A percentile compares a stretch with the other conserved stretches of the same genome.
Evolutionary conservation across 2,888 invertebrate genomes (phyloP).

Genomic region (Phlogophora meticulosa): DNA sequence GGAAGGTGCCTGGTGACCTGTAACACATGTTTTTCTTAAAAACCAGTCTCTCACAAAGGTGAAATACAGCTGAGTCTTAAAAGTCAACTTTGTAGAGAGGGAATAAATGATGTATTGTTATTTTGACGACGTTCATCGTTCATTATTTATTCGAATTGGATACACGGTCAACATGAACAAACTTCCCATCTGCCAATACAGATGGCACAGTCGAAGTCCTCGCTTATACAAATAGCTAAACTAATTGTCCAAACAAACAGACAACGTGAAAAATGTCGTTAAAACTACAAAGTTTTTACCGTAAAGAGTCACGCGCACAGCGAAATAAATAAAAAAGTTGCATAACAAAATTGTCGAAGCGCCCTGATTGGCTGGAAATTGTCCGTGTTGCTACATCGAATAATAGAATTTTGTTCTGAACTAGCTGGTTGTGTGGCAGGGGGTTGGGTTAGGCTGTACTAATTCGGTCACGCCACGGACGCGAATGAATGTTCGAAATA

Average conservation of each 20-base stretch:
- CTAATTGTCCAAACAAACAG: conserved; percentile 45
- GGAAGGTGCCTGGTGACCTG: too few species aligned
- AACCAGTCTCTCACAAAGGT: too few species aligned
- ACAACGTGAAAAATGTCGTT: conserved; percentile 37
- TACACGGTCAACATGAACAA: conserved; percentile 11
- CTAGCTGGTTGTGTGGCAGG: conserved; percentile 5
- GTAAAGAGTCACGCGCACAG: conserved; percentile 50
- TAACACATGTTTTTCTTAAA: too few species aligned
- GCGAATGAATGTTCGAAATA: conserved; percentile 8
- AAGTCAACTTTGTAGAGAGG: too few species aligned
- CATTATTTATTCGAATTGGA: conserved; percentile 6
- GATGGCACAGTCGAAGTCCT: conserved; percentile 23
- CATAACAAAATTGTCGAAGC: conserved; percentile 50
- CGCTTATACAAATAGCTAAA: conserved; percentile 52
- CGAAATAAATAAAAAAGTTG: conserved; percentile 53
- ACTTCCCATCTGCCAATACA: conserved; percentile 7
- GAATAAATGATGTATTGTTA: too few species aligned
- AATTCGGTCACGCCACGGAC: conserved; percentile 16
- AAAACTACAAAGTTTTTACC: conserved; percentile 49
- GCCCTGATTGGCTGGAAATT: conserved; percentile 56
- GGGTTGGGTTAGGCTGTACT: conserved; percentile 19
- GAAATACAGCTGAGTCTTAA: too few species aligned
- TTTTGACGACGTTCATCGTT: conserved; percentile 8
- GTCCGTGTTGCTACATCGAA: conserved; percentile 48
- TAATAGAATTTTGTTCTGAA: conserved; percentile 55